Base-by-base conservation (phyloP, 2,113 vertebrate genomes). In the Podiceps cristatus region DNA sequence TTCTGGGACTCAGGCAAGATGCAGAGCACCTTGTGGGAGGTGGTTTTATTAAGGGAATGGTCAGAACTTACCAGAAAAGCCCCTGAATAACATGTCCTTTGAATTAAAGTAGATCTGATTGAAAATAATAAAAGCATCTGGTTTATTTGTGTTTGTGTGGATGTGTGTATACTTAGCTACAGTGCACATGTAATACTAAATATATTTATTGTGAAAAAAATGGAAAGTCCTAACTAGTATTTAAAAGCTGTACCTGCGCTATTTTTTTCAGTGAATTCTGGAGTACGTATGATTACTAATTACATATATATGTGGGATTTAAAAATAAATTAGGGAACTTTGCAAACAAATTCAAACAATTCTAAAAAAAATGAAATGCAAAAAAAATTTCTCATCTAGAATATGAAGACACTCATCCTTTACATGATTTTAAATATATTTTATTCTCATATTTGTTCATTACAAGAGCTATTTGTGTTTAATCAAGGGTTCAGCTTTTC, bases 401-500 rank as follows among this genome's bases (percentile, higher is more conserved):
- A 33, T 53, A 81, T 58, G 40, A 86, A 67, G 45, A 31, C 13
- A 4, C 18, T 77, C 5, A 58, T 83, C 77, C 28, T 83, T 88
- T 77, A 74, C 17, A 28, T 69, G 27, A 81, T 78, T 94, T 85
- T 18, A 87, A 78, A 52, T 88, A 16, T 23, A 53, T 76, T 95
- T 92, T 86, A n/a, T 90, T 83, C 31, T 37, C 9, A 7, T 92
- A 92, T 90, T 95, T 90, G 60, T 94, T 88, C 82, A 62, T 95
- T 92, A 17, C 66, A 69, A 77, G 63, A 92, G 18, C 60, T 95
- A 77, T 96, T 93, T 93, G 63, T 94, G 63, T 92, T 95, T 97
- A 92, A 96, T 97, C 97, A 97, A 83, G 75, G 72, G 59, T 93
- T 90, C 90, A 92, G 50, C 47, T 95, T 90, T 94, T 80, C 59